A percentile compares a stretch with the other conserved stretches of the same genome.
phyloP scores from a whole-genome alignment of 2,888 invertebrate species.

The Amblyjoppa proteus region DNA sequence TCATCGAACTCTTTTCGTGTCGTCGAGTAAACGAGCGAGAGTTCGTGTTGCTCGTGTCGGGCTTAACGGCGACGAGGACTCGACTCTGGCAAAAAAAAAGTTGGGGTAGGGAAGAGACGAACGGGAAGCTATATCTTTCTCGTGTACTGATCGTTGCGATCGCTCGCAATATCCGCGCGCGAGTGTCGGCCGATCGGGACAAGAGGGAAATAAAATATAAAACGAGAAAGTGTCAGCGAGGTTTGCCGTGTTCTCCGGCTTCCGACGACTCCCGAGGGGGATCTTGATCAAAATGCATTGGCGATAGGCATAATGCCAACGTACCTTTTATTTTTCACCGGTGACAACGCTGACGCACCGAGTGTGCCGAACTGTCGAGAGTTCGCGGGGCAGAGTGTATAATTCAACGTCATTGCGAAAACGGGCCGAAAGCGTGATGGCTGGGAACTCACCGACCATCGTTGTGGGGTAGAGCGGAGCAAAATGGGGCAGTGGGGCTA shows the following conservation, averaged over 20 bases:
- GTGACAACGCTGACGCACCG: conserved; percentile 68
- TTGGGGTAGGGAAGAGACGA: conserved; percentile 34
- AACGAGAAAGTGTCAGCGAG: not conserved
- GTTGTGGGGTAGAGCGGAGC: not conserved
- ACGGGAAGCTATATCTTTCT: not conserved
- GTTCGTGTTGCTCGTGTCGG: conserved; percentile 40
- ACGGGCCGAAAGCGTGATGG: conserved; percentile 1
- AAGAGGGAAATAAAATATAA: not conserved
- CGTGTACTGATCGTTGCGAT: not conserved
- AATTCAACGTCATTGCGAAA: conserved; percentile 52
- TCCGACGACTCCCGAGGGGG: not conserved
- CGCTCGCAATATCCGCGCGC: not conserved
- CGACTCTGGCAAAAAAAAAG: conserved; percentile 42
- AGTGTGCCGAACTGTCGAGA: conserved; percentile 61
- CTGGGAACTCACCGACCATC: not conserved
- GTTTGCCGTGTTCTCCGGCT: conserved; percentile 3
- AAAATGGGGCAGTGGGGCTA: no score
- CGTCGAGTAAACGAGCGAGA: conserved; percentile 16
- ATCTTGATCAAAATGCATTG: conserved; percentile 9
- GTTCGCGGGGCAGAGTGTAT: conserved; percentile 41
- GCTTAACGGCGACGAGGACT: conserved; percentile 55
- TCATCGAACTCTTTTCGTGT: conserved; percentile 47
- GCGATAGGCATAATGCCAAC: not conserved
- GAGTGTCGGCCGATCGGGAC: not conserved
- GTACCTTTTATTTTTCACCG: conserved; percentile 51